Evolutionary conservation across 2,797 vertebrate genomes (phyloP).

Genomic region (Cephalopachus bancanus): DNA sequence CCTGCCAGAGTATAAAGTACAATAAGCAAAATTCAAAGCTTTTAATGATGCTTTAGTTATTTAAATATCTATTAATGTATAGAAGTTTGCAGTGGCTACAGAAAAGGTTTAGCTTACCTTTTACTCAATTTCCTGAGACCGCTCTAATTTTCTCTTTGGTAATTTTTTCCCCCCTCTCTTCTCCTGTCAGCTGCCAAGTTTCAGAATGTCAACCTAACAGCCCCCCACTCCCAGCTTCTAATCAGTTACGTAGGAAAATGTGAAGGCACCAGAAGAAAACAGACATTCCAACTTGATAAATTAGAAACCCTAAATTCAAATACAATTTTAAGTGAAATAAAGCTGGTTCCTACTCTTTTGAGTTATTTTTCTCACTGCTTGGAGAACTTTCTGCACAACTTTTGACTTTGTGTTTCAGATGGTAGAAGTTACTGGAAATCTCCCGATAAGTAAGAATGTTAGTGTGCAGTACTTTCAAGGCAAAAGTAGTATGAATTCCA

Average conservation of each 20-base stretch:
- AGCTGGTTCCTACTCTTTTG: too few relatives aligned
- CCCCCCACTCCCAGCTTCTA: neutral
- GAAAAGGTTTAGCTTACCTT: neutral
- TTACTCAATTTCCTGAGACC: neutral
- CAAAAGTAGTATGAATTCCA: conserved; percentile 27
- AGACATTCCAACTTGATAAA: neutral
- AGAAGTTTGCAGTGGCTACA: neutral
- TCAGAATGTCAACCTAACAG: neutral
- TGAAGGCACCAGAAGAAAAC: neutral
- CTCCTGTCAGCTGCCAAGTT: neutral
- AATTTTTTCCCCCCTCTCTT: neutral
- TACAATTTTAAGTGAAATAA: neutral
- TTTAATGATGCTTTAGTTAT: neutral
- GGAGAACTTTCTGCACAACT: neutral
- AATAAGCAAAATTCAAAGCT: neutral
- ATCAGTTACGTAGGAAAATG: neutral
- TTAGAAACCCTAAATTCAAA: neutral
- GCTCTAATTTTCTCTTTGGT: neutral
- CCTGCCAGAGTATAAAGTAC: neutral
- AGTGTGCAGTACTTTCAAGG: neutral
- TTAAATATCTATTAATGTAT: neutral
- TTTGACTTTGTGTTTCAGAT: neutral
- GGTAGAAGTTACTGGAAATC: neutral
- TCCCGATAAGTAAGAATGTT: neutral
- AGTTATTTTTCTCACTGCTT: neutral